Evolutionary conservation across 2,797 vertebrate genomes (phyloP).

Genomic region (Momotus momota): DNA sequence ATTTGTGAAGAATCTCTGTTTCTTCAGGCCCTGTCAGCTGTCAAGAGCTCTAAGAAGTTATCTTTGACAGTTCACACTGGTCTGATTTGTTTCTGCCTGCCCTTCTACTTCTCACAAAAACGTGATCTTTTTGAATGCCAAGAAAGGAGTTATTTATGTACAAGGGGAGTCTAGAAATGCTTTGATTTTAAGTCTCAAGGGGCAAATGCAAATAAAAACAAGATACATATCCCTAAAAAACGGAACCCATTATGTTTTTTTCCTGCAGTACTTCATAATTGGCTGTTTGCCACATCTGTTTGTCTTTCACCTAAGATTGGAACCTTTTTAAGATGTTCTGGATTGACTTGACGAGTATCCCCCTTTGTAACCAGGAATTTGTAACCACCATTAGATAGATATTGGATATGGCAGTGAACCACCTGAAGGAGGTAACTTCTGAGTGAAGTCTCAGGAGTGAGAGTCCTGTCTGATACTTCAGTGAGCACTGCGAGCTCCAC

Average conservation of each 20-base stretch:
- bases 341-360: not conserved
- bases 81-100: not conserved
- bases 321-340: not conserved
- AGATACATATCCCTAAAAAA: not conserved
- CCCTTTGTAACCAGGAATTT: not conserved
- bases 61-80: not conserved
- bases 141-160: not conserved
- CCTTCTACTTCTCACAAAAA: not conserved
- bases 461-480: not conserved
- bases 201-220: not conserved
- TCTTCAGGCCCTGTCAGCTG: not conserved
- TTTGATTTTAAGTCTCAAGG: not conserved
- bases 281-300: not conserved
- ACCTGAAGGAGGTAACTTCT: not conserved
- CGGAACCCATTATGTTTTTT: not conserved
- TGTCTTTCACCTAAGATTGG: not conserved
- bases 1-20: not conserved
- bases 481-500: not conserved
- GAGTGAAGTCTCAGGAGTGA: not conserved
- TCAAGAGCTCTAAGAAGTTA: not conserved
- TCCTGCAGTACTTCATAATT: not conserved
- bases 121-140: not conserved
- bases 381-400: not conserved
- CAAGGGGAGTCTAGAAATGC: not conserved
- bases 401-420: not conserved